Percentiles rank a stretch among this genome's conserved stretches.
phyloP scores from a whole-genome alignment of 2,888 invertebrate genomes.

The Nephrotoma flavescens region DNA sequence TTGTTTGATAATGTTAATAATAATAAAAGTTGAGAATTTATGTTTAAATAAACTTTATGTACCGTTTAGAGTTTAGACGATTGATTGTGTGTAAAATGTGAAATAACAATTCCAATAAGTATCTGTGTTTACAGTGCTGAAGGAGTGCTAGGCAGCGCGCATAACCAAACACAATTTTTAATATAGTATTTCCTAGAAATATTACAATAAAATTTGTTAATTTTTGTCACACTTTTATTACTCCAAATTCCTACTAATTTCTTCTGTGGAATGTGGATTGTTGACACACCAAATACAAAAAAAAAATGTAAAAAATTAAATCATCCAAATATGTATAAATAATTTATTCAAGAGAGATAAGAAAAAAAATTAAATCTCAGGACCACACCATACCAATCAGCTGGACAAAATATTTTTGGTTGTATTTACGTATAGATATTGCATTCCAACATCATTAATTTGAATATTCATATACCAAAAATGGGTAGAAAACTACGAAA shows the following conservation, averaged over 20 bases:
- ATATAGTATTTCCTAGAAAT: neutral
- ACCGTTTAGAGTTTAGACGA: neutral
- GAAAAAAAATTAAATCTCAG: neutral
- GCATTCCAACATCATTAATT: neutral
- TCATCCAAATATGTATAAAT: neutral
- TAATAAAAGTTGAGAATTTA: too few species aligned
- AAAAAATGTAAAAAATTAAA: neutral
- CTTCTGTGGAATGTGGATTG: neutral
- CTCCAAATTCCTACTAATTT: neutral
- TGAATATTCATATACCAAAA: neutral
- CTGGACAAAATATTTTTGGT: neutral
- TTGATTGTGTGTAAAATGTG: neutral
- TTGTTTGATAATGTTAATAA: neutral
- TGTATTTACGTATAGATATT: neutral
- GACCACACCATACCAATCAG: neutral
- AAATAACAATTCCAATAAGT: neutral
- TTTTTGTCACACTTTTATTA: neutral
- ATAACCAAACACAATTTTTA: neutral
- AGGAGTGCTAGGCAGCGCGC: too few species aligned
- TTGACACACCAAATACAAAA: neutral
- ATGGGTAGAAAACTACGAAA: neutral
- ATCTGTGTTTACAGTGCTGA: too few species aligned
- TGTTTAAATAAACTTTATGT: neutral
- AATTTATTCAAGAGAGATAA: neutral
- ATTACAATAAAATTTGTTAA: neutral